Percentiles rank a stretch among this genome's conserved stretches.
phyloP scores from a whole-genome alignment of 2,797 vertebrate genomes.

The Eulemur mongoz region DNA sequence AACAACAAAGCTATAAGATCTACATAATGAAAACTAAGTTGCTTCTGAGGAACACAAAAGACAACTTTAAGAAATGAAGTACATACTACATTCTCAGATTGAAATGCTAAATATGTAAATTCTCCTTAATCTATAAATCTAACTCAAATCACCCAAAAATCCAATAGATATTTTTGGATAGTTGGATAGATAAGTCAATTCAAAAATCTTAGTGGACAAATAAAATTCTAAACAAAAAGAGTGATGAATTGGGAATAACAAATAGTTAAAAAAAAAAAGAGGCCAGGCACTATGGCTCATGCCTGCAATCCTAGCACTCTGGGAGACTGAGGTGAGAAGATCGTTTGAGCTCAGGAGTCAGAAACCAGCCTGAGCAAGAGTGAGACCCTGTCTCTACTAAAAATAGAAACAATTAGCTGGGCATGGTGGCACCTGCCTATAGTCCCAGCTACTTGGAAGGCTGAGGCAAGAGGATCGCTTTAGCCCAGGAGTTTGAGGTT shows the following conservation, averaged over 20 bases:
- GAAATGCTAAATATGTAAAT: slow-evolving; percentile 40
- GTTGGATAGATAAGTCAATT: background rate
- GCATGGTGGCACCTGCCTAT: background rate
- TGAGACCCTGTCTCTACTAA: background rate
- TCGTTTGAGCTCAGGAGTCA: background rate
- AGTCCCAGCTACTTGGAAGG: background rate
- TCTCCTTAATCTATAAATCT: slow-evolving; percentile 10
- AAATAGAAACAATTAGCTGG: background rate
- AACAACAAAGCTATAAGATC: background rate
- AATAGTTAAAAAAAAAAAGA: background rate
- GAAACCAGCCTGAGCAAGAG: background rate
- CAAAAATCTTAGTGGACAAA: slow-evolving; percentile 26
- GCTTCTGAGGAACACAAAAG: slow-evolving; percentile 28
- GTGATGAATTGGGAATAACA: background rate
- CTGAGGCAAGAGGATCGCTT: background rate
- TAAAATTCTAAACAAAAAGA: slow-evolving; percentile 16
- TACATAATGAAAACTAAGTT: slow-evolving; percentile 4
- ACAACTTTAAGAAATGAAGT: slow-evolving; percentile 10
- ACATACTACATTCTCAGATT: background rate
- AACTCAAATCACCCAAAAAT: background rate
- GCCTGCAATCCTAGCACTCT: background rate
- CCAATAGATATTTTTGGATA: background rate
- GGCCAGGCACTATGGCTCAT: background rate
- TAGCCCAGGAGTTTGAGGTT: background rate
- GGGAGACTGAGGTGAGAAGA: background rate